phyloP scores from a whole-genome alignment of 2,888 invertebrate species.

The Cantharis nigra region DNA sequence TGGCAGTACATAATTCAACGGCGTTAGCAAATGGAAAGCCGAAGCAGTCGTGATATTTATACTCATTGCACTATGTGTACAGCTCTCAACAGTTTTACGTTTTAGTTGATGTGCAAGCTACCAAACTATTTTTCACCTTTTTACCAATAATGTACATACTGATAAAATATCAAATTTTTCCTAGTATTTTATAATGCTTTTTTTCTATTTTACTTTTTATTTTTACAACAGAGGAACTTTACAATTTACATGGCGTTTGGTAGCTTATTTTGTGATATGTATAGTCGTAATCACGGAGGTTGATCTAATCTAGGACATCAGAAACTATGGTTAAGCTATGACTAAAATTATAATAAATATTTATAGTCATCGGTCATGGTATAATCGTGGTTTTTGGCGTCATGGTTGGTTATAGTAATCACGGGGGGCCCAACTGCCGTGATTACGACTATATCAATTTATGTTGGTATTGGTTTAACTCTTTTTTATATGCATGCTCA shows the following conservation, averaged over 20 bases:
- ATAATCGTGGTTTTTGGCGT: no score
- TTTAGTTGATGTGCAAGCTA: conserved; percentile 8
- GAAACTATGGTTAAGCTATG: no score
- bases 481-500: conserved; percentile 36
- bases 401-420: no score
- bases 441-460: conserved; percentile 14
- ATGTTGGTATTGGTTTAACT: conserved; percentile 37
- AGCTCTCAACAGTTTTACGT: conserved; percentile 4
- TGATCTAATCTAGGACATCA: no score
- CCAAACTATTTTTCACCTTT: conserved; percentile 6
- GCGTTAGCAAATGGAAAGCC: conserved; percentile 40
- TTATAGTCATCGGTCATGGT: no score
- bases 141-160: background rate
- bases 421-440: no score
- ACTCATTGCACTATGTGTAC: conserved; percentile 32
- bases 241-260: conserved; percentile 16
- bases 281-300: no score
- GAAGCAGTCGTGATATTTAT: conserved; percentile 60
- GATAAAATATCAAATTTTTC: background rate
- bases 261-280: conserved; percentile 36
- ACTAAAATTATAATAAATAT: no score
- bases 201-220: background rate
- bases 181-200: background rate
- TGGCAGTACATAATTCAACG: conserved; percentile 62
- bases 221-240: conserved; percentile 15